Evolutionary conservation across 2,888 invertebrate genomes (phyloP), one percentile per base, ranked within the genome.

Genomic region (Drosophila fulvimacula): DNA sequence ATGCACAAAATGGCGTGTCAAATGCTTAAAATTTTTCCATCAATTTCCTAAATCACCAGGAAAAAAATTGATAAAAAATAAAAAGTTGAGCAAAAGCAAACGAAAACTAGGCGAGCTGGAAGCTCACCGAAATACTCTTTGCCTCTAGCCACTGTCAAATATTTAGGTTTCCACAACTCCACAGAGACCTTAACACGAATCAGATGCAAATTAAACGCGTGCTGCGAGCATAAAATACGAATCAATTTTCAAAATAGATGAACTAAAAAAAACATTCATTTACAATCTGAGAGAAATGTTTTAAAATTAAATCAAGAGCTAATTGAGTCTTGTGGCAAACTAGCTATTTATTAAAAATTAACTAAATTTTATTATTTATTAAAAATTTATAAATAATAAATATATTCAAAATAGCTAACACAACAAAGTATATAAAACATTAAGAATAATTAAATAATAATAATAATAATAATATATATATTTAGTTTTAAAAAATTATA

Each of bases 1-100:
- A 76, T 80, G 78, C 87, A 71, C 89, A 81, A 86, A 88, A 84
- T 86, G 81, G 83, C 84, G 79, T 86, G 83, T 84, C 83, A 84
- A 88, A 86, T 76, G 69, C 49, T 72, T 41, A 81, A 76, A 88
- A 78, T 76, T 84, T 86, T 84, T 86, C 76, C 81, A 84, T 84
- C 87, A 86, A 88, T 83, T 80, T 67, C 57, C 73, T 9, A 63
- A 78, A 78, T 52, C 70, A 64, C 57, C 46, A 17, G 30, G 13
- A 24, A 6, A 30, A 13, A 41, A 15, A 10, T 10, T 1, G 13
- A 27, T 21, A 32, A 19, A 17, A 17, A 24, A 5, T 17, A 17
- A 24, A 5, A 17, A 15, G 19, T n/a, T n/a, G 30, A 17, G 17
- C 17, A n/a, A 9, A 27, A 24, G 44, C 30, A 42, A 72, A 60